Evolutionary conservation across 2,888 invertebrate species (phyloP).

Genomic region (Lasioglossum marginatum): DNA sequence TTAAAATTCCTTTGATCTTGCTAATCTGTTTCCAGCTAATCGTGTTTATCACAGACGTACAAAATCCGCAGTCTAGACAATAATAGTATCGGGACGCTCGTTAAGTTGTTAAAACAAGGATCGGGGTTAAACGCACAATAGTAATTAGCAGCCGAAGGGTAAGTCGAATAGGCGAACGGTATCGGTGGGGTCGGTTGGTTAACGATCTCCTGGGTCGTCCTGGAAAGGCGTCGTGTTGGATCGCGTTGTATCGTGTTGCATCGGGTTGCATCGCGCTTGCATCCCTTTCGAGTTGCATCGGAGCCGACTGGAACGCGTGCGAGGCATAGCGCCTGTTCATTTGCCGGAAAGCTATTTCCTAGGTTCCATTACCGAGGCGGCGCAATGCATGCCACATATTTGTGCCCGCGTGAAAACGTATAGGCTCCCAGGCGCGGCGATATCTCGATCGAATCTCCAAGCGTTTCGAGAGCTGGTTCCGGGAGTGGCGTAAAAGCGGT

Average conservation of each 20-base stretch:
- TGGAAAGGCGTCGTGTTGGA: constrained; percentile 51
- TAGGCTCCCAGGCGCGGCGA: background rate
- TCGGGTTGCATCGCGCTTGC: background rate
- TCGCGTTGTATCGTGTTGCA: background rate
- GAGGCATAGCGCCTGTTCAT: constrained; percentile 74
- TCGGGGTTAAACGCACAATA: background rate
- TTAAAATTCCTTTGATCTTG: background rate
- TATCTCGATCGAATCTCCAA: constrained; percentile 30
- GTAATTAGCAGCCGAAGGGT: constrained; percentile 22
- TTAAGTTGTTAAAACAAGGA: background rate
- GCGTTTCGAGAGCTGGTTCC: background rate
- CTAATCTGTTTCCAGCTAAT: background rate
- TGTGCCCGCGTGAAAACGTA: constrained; percentile 32
- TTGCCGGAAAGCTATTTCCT: constrained; percentile 75
- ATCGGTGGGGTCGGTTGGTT: constrained; percentile 68
- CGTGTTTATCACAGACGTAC: too few species aligned
- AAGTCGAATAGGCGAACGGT: constrained; percentile 49
- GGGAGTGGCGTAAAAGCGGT: background rate
- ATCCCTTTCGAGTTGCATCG: background rate
- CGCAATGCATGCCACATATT: constrained; percentile 31
- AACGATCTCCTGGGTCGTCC: constrained; percentile 72
- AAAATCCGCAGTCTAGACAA: background rate
- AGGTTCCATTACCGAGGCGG: constrained; percentile 65
- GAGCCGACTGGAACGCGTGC: constrained; percentile 59
- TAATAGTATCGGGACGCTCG: background rate